Evolutionary conservation across 2,113 vertebrate species (phyloP).

Genomic region (Actenoides lindsayi): DNA sequence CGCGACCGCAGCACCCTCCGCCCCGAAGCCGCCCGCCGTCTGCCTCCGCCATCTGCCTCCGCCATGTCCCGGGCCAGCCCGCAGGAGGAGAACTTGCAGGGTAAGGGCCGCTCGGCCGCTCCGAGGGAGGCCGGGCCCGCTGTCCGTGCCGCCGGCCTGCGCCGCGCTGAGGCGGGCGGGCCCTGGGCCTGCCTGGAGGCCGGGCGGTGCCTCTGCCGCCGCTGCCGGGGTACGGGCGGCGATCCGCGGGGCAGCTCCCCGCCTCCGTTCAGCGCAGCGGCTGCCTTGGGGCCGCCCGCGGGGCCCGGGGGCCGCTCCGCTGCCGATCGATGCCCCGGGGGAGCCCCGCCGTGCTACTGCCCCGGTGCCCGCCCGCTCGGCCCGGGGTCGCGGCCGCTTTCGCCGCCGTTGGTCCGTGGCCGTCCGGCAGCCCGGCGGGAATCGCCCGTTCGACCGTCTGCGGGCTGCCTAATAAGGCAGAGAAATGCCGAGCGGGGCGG

Average conservation of each 20-base stretch:
- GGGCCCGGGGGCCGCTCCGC: no score
- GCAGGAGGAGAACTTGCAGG: slow-evolving; percentile 78
- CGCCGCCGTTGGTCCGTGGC: accelerated
- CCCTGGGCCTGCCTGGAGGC: not conserved
- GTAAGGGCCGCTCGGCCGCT: slow-evolving; percentile 36
- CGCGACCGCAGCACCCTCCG: not conserved
- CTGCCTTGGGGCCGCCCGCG: no score
- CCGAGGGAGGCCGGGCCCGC: no score
- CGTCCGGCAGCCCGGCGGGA: not conserved
- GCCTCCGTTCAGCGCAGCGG: not conserved
- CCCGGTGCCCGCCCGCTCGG: not conserved
- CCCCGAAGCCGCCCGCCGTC: no score
- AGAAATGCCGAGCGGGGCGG: accelerated
- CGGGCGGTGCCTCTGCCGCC: not conserved
- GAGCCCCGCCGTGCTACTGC: no score
- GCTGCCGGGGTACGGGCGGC: not conserved
- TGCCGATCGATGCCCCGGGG: no score
- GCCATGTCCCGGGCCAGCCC: slow-evolving; percentile 27
- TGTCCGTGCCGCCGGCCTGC: no score
- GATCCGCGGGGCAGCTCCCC: not conserved
- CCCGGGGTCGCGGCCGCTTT: not conserved
- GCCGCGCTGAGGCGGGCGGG: not conserved
- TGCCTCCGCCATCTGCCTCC: not conserved
- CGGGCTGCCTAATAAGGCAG: accelerated
- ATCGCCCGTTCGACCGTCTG: accelerated